A percentile compares a stretch with the other conserved stretches of the same genome.
phyloP scores from a whole-genome alignment of 2,113 vertebrate species.

The Alethe castanea region DNA sequence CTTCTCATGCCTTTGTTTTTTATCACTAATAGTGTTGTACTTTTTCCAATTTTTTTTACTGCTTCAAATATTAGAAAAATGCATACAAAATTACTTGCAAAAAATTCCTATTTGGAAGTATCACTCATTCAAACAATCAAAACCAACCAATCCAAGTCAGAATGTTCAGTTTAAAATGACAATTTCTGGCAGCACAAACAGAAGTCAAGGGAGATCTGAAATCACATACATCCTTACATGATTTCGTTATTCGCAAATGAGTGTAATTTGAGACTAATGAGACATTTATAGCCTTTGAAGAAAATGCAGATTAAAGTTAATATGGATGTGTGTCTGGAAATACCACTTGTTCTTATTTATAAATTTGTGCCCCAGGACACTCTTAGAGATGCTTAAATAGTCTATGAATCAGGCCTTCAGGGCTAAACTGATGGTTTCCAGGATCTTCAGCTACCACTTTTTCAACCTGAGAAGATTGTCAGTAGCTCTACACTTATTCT shows the following conservation, averaged over 20 bases:
- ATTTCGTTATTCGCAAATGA: not conserved
- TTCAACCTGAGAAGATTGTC: not conserved
- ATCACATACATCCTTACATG: not conserved
- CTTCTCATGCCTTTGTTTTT: not conserved
- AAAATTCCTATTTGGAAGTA: not conserved
- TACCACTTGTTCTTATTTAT: not conserved
- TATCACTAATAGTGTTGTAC: not conserved
- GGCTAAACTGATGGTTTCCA: not conserved
- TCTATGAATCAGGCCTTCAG: not conserved
- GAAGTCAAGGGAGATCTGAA: not conserved
- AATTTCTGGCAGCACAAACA: not conserved
- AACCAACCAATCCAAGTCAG: not conserved
- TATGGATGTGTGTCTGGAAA: not conserved
- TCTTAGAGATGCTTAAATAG: not conserved
- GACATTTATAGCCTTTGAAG: not conserved
- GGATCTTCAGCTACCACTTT: not conserved
- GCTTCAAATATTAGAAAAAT: not conserved
- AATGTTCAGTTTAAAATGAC: not conserved
- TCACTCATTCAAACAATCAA: not conserved
- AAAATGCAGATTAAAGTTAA: not conserved
- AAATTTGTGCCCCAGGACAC: not conserved
- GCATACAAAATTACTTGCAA: not conserved
- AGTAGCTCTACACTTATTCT: not conserved
- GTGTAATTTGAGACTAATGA: not conserved
- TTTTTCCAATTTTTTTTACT: not conserved